Evolutionary conservation across 2,113 vertebrate species (phyloP), one percentile per base, ranked within the genome.

Genomic region (Triplophysa dalaica): DNA sequence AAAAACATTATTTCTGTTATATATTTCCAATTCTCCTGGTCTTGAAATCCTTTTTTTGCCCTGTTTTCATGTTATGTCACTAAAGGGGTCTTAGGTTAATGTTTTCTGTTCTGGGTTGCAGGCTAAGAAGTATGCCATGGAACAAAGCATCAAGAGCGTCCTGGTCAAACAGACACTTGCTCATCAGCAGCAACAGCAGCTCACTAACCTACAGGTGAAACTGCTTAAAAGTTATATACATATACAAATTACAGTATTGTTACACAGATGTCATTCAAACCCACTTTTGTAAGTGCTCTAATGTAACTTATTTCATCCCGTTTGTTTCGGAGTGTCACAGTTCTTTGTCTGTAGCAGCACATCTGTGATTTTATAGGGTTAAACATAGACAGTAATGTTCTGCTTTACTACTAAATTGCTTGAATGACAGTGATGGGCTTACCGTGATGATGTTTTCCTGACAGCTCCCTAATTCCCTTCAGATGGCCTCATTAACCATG

Each of bases 71-170:
- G 48, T 13, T 12, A 50, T 54, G 50, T 54, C 14, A 17, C 50
- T 54, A 6, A 3, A 54, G 13, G n/a, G 6, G 8, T 21, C 19
- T 58, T 58, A 19, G 8, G 17, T 50, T 70, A 7, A 1, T 29
- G 33, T 21, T 1, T 70, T 50, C 1, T 77, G 54, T 43, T 83
- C 65, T 84, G 7, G 77, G 12, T 75, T 26, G 0, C 85, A 99
- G 98, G 98, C 98, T 83, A 99, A 99, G 95, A 99, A 99, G 88
- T 99, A 99, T 79, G 98, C 98, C 33, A 99, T 99, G 98, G 98
- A 99, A 85, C 98, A 99, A 91, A 99, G 98, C 87, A 98, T 99
- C 94, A 99, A 99, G 94, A 99, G 97, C 1, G 98, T 99, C 87
- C 92, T 99, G 92, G 97, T 98, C 91, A 99, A 99, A 82, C 98